Evolutionary conservation across 2,113 vertebrate species (phyloP), one percentile per base, ranked within the genome.

Genomic region (Sula dactylatra): DNA sequence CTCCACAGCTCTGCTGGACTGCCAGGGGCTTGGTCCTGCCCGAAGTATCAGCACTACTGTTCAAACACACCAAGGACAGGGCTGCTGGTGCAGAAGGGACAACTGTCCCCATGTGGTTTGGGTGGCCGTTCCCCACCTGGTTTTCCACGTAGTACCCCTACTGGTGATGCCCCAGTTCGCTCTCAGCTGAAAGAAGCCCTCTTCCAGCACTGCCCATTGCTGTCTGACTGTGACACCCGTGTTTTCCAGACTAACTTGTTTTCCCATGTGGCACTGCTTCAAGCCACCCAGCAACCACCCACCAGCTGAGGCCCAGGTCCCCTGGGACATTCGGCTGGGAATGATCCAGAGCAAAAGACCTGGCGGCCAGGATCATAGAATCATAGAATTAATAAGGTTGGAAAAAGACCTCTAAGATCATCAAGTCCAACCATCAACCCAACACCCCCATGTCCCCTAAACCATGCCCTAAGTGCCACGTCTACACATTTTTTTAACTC

Each of bases 331-430:
- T 16, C 0, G 1, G 7, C 45, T 50, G 32, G 56, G 69, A 65
- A 34, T 1, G 2, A 66, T 14, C 31, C 50, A 45, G 31, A 34
- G 58, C 4, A n/a, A 24, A 66, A 50, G 27, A 49, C 6, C 6
- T 9, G 20, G 27, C 52, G 50, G 20, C 25, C 0, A 0, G 26
- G n/a, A n/a, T n/a, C n/a, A n/a, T n/a, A n/a, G n/a, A n/a, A n/a
- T n/a, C n/a, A n/a, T n/a, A n/a, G n/a, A n/a, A n/a, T n/a, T n/a
- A n/a, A n/a, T n/a, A n/a, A n/a, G n/a, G n/a, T n/a, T n/a, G n/a
- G n/a, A n/a, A n/a, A n/a, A n/a, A n/a, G n/a, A n/a, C n/a, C n/a
- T n/a, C n/a, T n/a, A n/a, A n/a, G n/a, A n/a, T n/a, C n/a, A n/a
- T n/a, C n/a, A n/a, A n/a, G n/a, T n/a, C n/a, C n/a, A n/a, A n/a